Evolutionary conservation across 2,797 vertebrate species (phyloP), one percentile per base, ranked within the genome.

Genomic region (Gymnodraco acuticeps): DNA sequence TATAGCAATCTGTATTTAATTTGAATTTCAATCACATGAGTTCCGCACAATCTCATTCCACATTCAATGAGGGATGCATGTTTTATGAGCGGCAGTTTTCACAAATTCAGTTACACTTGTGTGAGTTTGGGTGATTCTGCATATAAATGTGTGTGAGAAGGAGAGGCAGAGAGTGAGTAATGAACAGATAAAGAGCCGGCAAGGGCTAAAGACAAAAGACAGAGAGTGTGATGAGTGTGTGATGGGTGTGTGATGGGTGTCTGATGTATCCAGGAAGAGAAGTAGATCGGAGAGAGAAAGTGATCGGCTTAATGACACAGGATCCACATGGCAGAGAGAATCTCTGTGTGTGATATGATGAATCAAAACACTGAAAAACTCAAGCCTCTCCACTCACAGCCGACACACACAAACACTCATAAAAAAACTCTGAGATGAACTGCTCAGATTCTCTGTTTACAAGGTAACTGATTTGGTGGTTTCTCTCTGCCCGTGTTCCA

Each of bases 221-320:
- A 64, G 62, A 61, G 70, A 67, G 72, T 38, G 8, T 38, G 33
- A 38, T 38, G 33, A 38, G 33, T 38, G 33, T 62, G 60, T 43
- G 41, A 42, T n/a, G n/a, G n/a, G 33, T 38, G 33, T 62, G 60
- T 43, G 41, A 33, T 38, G 33, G 8, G 33, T 38, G 33, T 62
- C 63, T 43, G 41, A 38, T 73, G 73, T 66, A 66, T 68, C 63
- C 19, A 64, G 55, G 55, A 50, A 59, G 73, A 83, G 75, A 80
- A 73, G 75, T 33, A 61, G 45, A 72, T 66, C 2, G 19, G 78
- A 70, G 62, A 67, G 54, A 71, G 63, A 89, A 70, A 82, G 70
- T 41, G 77, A 87, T 83, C 82, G 79, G 88, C 84, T 83, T 93
- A 93, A 94, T 91, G 92, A 87, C 91, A 93, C 68, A 70, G 70